Percentiles rank a stretch among this genome's conserved stretches.
Evolutionary conservation across 2,797 vertebrate genomes (phyloP).

Genomic region (Lepilemur ruficaudatus): DNA sequence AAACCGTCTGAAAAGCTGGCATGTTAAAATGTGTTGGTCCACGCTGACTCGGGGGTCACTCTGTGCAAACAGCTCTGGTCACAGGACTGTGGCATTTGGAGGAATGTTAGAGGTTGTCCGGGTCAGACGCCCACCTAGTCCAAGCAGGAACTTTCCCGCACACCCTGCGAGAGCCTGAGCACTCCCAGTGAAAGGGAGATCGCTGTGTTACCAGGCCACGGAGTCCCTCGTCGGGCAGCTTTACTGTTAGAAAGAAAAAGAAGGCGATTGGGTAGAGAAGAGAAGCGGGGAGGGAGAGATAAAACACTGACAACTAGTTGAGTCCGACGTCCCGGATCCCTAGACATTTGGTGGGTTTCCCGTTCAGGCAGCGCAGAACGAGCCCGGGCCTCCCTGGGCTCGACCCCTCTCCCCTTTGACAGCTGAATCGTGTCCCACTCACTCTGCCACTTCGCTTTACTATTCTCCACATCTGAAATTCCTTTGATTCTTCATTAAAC

Average conservation of each 20-base stretch:
- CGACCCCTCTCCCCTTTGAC: background rate
- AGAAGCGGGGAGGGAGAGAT: background rate
- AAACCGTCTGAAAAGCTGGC: background rate
- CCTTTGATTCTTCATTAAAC: background rate
- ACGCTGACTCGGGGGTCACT: fast-evolving
- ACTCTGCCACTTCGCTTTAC: background rate
- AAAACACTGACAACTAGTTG: background rate
- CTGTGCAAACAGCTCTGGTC: background rate
- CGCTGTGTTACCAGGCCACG: background rate
- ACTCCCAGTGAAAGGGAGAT: too few relatives aligned
- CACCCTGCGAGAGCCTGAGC: too few relatives aligned
- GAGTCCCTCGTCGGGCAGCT: background rate
- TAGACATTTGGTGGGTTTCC: fast-evolving
- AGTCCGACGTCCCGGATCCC: background rate
- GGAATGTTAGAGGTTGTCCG: background rate
- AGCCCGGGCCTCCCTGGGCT: too few relatives aligned
- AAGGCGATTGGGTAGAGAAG: background rate
- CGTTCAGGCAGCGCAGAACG: fast-evolving
- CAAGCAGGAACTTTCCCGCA: background rate
- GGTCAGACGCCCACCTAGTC: background rate
- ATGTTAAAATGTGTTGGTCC: too few relatives aligned
- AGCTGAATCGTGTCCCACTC: background rate
- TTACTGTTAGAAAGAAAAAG: background rate
- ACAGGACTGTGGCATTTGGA: background rate
- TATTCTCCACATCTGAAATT: fast-evolving